These are phyloP conservation scores for Formica aserva DNA, from an alignment of 2,888 invertebrate species.

Conservation along the genomic window DNA sequence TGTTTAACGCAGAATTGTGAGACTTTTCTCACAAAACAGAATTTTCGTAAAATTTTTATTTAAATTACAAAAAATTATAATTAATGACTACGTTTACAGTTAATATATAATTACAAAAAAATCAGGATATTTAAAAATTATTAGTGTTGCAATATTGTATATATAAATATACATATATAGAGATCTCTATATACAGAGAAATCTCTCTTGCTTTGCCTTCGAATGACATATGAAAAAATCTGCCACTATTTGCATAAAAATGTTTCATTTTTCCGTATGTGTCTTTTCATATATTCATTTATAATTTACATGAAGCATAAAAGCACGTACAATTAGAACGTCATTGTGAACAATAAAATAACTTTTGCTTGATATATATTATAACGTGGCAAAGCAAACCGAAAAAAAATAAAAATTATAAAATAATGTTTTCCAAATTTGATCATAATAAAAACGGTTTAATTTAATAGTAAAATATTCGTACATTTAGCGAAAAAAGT, in stretches of 20 bases:
- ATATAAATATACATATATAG: background rate
- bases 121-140: background rate
- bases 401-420: background rate
- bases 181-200: background rate
- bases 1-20: background rate
- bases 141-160: background rate
- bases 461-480: no score
- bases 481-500: background rate
- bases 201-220: background rate
- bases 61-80: conserved; percentile 9
- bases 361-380: background rate
- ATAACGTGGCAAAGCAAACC: background rate
- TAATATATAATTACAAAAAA: background rate
- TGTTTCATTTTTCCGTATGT: background rate
- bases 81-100: background rate
- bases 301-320: background rate
- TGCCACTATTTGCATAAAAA: background rate
- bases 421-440: background rate
- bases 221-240: background rate
- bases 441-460: no score
- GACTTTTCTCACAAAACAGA: background rate
- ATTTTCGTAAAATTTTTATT: conserved; percentile 21
- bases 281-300: background rate
- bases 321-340: background rate
- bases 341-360: background rate